Base-by-base conservation (phyloP, 2,888 invertebrate genomes). In the Tridacna crocea region DNA sequence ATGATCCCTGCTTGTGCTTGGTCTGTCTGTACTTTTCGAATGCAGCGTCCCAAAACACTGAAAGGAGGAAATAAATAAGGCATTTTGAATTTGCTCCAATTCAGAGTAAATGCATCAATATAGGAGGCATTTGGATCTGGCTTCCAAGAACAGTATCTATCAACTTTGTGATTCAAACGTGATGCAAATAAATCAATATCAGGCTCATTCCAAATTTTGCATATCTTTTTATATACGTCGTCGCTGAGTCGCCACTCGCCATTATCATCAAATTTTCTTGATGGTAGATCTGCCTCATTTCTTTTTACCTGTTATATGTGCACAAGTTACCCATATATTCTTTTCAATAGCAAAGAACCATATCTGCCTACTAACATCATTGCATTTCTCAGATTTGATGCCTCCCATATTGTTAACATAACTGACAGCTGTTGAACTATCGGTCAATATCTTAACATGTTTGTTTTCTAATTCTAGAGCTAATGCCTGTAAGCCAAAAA, bases 51-150 rank as follows among this genome's bases (percentile, higher is more conserved):
- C 19, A 87, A 22, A 22, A 85, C 48, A 82, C 80, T 83, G 83
- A 85, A 87, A 85, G 82, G 85, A 51, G 83, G 83, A 73, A 82
- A 80, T 55, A 75, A 24, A 79, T 83, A 76, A 36, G 51, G 0
- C 46, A 60, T 63, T 26, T 48, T 47, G 70, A 58, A 73, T 17
- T 78, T 51, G 58, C 47, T 22, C 80, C 80, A 80, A 47, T 51
- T 26, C 10, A 47, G 0, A 17, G 63, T 51, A 61, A 80, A 83
- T 60, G 83, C 80, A 74, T 83, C 63, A 48, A 83, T 66, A 77
- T 58, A 55, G 22, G 24, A 65, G 19, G 75, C 51, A 13, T 75
- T 15, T 55, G 75, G 77, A 36, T 83, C 83, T 46, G 72, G 78
- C 26, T 75, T 55, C 55, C 74, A 77, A 55, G 80, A 61, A 65